Base-by-base conservation (phyloP, 2,797 vertebrate genomes). In the Chaenodraco wilsoni region DNA sequence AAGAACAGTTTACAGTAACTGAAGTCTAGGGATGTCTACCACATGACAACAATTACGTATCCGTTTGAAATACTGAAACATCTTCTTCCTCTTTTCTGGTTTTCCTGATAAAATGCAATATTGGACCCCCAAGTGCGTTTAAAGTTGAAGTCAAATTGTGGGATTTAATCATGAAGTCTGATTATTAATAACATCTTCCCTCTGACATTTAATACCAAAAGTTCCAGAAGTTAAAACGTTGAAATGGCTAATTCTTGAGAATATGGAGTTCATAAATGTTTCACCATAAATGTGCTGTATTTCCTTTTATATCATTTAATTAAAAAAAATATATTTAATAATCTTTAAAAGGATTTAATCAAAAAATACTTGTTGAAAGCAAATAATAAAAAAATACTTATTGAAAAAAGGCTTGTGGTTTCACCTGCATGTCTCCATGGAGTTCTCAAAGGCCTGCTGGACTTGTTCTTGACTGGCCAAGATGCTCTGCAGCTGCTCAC, bases 361-460 rank as follows among this genome's bases (percentile, higher is more conserved):
- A 37, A 58, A 16, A 23, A 48, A n/a, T 1, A 12, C 13, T n/a
- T 49, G 9, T 19, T 58, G 3, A 46, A 14, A 45, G 15, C 14
- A 40, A 16, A 50, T 3, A 3, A 60, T 13, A 17, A 1, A 65
- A 69, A 40, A 27, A 50, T 2, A 17, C 54, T 37, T 19, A 50
- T 37, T 9, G 5, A 43, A 65, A 12, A 27, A 59, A 59, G 9
- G 16, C 0, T 23, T 27, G 6, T 61, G 16, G 15, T 45, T 85
- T 90, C 77, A 99, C 98, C 98, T 98, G 97, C 98, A 99, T 16
- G 95, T 99, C 91, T 99, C 86, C 88, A 98, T 94, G 0, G 69
- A 81, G 1, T 41, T 31, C 0, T 0, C 0, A 23, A 81, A 89
- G 48, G 97, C 97, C n/a, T 8, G 11, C 2, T 37, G 0, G 83